Evolutionary conservation across 2,797 vertebrate species (phyloP).

Genomic region (Amazona ochrocephala): DNA sequence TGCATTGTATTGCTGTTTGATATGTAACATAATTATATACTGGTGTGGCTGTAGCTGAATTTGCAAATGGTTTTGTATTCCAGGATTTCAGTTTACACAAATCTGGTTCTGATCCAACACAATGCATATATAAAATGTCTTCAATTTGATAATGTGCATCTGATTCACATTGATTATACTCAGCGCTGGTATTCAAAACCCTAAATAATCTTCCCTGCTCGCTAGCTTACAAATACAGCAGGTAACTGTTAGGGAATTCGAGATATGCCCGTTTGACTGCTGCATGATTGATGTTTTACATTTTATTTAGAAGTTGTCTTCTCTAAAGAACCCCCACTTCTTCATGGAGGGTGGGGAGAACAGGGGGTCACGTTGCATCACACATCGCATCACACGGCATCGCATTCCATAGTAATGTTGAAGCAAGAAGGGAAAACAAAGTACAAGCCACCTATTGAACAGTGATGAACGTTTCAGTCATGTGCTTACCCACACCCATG

Average conservation of each 20-base stretch:
- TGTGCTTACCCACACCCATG: not conserved
- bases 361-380: not conserved
- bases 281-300: slow-evolving; percentile 22
- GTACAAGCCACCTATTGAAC: not conserved
- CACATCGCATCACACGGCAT: not conserved
- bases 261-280: slow-evolving; percentile 9
- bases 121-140: slow-evolving; percentile 70
- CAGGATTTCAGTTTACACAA: slow-evolving; percentile 52
- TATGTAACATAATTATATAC: slow-evolving; percentile 35
- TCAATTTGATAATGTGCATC: slow-evolving; percentile 70
- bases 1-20: slow-evolving; percentile 32
- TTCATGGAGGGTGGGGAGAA: accelerated
- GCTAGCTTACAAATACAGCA: slow-evolving; percentile 59
- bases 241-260: slow-evolving; percentile 29
- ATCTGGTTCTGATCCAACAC: slow-evolving; percentile 58
- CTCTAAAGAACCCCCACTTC: not conserved
- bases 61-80: slow-evolving; percentile 47
- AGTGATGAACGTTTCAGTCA: not conserved
- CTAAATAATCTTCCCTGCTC: slow-evolving; percentile 62
- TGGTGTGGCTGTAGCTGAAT: slow-evolving; percentile 29
- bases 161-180: slow-evolving; percentile 70
- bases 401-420: not conserved
- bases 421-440: not conserved
- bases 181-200: slow-evolving; percentile 20
- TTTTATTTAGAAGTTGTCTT: slow-evolving; percentile 9